Percentiles rank a stretch among this genome's conserved stretches.
Conservation (phyloP, 1,140 invertebrate genomes). For the Drosophila fuyamai region DNA sequence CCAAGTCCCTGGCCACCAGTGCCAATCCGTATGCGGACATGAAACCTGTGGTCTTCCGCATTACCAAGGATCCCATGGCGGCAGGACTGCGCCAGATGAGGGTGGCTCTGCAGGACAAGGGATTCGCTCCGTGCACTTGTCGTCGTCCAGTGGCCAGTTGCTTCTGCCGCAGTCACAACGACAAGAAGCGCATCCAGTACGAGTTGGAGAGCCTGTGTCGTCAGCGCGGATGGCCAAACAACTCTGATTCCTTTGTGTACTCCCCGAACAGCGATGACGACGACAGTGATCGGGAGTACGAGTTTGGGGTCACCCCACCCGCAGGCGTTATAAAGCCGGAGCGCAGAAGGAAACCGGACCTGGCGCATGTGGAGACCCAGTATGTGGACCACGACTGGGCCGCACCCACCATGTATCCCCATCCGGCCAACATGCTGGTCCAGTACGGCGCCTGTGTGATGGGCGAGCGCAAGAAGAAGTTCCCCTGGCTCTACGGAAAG, state of each 20-base stretch:
- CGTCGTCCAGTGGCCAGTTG: conserved; percentile 58
- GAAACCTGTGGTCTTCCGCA: conserved; percentile 78
- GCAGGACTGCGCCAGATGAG: conserved; percentile 39
- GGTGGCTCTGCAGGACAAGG: conserved; percentile 39
- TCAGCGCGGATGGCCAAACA: conserved; percentile 18
- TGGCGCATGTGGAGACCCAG: conserved; percentile 59
- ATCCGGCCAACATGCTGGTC: conserved; percentile 51
- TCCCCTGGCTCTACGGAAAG: conserved; percentile 59
- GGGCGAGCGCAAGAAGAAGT: conserved; percentile 52
- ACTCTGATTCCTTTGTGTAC: conserved; percentile 44
- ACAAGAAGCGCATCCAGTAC: conserved; percentile 51
- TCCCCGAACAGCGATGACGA: conserved; percentile 27
- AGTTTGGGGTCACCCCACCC: conserved; percentile 81
- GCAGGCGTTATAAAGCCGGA: conserved; percentile 74
- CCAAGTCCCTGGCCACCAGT: conserved; percentile 39
- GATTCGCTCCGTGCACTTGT: conserved; percentile 61
- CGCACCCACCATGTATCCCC: conserved; percentile 49
- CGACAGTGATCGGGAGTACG: conserved; percentile 73
- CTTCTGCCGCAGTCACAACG: conserved; percentile 61
- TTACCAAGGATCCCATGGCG: conserved; percentile 63
- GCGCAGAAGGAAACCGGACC: conserved; percentile 28
- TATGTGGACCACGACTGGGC: conserved; percentile 74
- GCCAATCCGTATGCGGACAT: conserved; percentile 75
- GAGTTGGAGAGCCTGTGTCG: conserved; percentile 41
- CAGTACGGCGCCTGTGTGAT: conserved; percentile 55